phyloP scores from a whole-genome alignment of 2,888 invertebrate genomes.

The Prenolepis imparis region DNA sequence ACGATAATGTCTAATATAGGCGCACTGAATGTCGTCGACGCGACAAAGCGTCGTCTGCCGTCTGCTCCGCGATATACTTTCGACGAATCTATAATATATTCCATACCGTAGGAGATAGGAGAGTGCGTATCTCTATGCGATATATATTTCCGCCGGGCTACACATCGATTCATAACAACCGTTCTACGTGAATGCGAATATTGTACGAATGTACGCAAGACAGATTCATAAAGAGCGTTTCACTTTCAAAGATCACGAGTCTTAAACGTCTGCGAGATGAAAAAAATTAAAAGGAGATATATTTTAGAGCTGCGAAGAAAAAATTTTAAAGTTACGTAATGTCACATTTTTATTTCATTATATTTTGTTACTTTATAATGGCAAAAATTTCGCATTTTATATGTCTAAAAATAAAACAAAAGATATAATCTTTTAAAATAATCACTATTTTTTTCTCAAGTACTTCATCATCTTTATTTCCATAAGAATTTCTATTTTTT shows the following conservation, averaged over 20 bases:
- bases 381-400: neutral
- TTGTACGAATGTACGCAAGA: neutral
- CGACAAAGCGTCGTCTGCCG: conserved; percentile 38
- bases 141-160: conserved; percentile 26
- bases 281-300: neutral
- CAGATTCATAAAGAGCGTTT: neutral
- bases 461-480: conserved; percentile 3
- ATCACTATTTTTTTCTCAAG: neutral
- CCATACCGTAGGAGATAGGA: conserved; percentile 15
- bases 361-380: neutral
- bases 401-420: neutral
- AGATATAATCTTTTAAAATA: no score
- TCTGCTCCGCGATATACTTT: conserved; percentile 49
- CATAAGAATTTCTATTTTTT: neutral
- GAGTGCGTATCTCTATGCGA: conserved; percentile 42
- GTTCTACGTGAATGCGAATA: neutral
- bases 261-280: neutral
- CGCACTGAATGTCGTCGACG: conserved; percentile 44
- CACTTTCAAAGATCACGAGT: neutral
- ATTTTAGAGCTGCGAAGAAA: neutral
- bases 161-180: conserved; percentile 26
- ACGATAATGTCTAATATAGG: conserved; percentile 53
- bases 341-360: no score
- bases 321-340: neutral
- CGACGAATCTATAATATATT: conserved; percentile 50